These are phyloP conservation scores for Polydrusus pterygomalis DNA, from an alignment of 2,888 invertebrate species.

Conservation along the genomic window DNA sequence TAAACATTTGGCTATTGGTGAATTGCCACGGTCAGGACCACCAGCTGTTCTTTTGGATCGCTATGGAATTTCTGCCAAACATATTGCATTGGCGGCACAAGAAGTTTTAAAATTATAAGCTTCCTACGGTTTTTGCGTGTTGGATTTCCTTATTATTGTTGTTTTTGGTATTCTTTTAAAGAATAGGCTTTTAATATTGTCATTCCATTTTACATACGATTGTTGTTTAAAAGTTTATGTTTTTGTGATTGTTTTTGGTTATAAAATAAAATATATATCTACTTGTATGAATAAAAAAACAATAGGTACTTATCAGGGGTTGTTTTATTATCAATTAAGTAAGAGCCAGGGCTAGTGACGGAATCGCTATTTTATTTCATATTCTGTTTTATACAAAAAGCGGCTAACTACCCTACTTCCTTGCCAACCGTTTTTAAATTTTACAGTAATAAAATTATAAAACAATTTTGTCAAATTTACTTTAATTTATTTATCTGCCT, in stretches of 20 bases:
- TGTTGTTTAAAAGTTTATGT: conserved; percentile 26
- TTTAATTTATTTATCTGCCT: too few relatives aligned
- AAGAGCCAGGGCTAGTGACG: neutral
- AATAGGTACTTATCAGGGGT: neutral
- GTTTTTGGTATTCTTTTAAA: conserved; percentile 21
- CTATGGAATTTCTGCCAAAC: conserved; percentile 91
- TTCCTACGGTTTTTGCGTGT: neutral
- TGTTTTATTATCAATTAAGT: neutral
- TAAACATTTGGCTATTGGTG: conserved; percentile 86
- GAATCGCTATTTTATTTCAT: neutral
- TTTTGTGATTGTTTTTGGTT: conserved; percentile 14
- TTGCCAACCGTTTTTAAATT: too few relatives aligned
- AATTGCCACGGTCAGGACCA: conserved; percentile 95
- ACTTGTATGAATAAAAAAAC: conserved; percentile 19
- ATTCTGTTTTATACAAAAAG: too few relatives aligned
- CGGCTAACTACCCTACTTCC: too few relatives aligned
- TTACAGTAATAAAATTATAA: too few relatives aligned
- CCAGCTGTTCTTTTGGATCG: conserved; percentile 88
- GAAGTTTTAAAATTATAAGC: conserved; percentile 75
- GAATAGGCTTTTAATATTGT: neutral
- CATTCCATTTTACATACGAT: conserved; percentile 36
- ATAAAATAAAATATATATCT: conserved; percentile 6
- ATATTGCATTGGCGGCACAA: conserved; percentile 83
- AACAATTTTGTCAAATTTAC: too few relatives aligned
- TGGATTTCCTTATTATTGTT: conserved; percentile 8